phyloP scores from a whole-genome alignment of 2,113 vertebrate species.

The Tyto alba region DNA sequence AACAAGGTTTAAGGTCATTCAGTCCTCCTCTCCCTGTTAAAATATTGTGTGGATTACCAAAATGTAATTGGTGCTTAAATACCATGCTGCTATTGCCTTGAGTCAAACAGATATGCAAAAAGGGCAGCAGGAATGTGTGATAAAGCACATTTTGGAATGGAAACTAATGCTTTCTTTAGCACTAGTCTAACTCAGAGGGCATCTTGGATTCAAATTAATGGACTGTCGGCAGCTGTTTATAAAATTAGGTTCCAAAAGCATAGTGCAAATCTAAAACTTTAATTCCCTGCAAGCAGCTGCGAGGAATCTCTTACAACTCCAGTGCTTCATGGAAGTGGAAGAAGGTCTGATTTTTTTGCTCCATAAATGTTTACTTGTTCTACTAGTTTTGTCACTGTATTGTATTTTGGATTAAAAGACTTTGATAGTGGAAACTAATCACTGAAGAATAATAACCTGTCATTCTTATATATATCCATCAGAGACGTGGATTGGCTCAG shows the following conservation, averaged over 20 bases:
- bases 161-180: slow-evolving; percentile 57
- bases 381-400: not conserved
- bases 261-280: slow-evolving; percentile 44
- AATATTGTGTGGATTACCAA: slow-evolving; percentile 17
- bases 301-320: not conserved
- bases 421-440: not conserved
- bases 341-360: slow-evolving; percentile 12
- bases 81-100: not conserved
- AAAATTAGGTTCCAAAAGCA: slow-evolving; percentile 67
- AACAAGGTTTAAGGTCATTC: slow-evolving; percentile 50
- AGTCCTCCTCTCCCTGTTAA: slow-evolving; percentile 30
- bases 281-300: slow-evolving; percentile 51
- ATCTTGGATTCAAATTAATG: slow-evolving; percentile 71
- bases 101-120: slow-evolving; percentile 60
- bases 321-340: not conserved
- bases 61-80: slow-evolving; percentile 22
- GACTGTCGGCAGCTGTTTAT: slow-evolving; percentile 59
- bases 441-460: not conserved
- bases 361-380: not conserved
- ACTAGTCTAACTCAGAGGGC: slow-evolving; percentile 35
- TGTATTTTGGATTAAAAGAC: not conserved
- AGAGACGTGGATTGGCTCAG: not conserved
- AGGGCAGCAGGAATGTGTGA: slow-evolving; percentile 47
- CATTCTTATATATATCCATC: not conserved
- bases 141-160: slow-evolving; percentile 59